Evolutionary conservation across 2,797 vertebrate species (phyloP).

Genomic region (Chloroceryle amazona): DNA sequence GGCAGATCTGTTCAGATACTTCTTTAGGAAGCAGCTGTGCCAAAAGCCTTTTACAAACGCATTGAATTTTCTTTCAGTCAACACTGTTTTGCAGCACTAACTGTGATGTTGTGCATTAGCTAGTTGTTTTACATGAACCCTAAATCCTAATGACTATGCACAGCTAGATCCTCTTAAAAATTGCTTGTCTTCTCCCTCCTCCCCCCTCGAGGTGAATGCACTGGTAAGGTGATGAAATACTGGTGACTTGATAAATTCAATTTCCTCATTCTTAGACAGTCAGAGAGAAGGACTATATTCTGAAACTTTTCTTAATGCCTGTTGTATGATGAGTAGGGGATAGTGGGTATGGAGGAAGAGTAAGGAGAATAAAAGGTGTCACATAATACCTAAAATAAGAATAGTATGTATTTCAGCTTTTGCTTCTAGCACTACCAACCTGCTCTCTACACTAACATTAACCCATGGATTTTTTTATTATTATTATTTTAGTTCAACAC

Average conservation of each 20-base stretch:
- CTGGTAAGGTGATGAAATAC: not conserved
- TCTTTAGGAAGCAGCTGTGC: not conserved
- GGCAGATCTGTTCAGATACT: not conserved
- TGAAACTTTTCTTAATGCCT: not conserved
- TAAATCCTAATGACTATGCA: not conserved
- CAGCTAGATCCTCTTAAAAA: not conserved
- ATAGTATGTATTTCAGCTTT: not conserved
- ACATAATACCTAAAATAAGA: not conserved
- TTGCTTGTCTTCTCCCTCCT: not conserved
- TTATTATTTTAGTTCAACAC: not conserved
- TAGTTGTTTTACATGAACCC: not conserved
- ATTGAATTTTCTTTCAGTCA: not conserved
- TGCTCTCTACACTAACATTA: not conserved
- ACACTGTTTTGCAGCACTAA: not conserved
- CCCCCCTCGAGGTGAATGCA: rapidly evolving
- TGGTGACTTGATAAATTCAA: not conserved
- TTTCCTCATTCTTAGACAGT: not conserved
- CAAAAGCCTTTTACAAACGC: not conserved
- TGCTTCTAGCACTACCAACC: not conserved
- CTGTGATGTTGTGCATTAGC: not conserved
- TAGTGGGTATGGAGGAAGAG: not conserved
- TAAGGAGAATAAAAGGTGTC: not conserved
- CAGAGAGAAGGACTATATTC: not conserved
- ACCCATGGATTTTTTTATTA: not conserved
- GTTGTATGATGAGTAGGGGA: not conserved